Evolutionary conservation across 2,113 vertebrate genomes (phyloP).

Genomic region (Phylloscopus trochilus): DNA sequence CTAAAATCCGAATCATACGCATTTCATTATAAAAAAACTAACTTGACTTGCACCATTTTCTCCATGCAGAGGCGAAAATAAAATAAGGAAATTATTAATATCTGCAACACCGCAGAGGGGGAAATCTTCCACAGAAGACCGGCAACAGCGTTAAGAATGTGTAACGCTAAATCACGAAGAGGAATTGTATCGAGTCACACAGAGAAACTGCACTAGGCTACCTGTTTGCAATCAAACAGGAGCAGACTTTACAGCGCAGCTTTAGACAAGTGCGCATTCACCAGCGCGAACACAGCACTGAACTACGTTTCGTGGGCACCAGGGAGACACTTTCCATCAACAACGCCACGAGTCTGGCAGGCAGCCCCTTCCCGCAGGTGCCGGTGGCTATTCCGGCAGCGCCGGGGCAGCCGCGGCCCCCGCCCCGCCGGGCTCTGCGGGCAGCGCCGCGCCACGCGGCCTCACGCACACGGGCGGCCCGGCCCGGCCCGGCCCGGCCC

Average conservation of each 20-base stretch:
- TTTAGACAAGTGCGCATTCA: fast-evolving
- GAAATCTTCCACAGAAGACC: too few species aligned
- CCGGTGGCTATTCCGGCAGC: background rate
- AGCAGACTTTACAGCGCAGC: background rate
- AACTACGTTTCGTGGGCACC: fast-evolving
- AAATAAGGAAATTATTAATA: background rate
- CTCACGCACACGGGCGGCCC: background rate
- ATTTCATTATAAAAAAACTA: background rate
- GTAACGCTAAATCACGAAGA: fast-evolving
- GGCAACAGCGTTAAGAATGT: background rate
- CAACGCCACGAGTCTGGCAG: fast-evolving
- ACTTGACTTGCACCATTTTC: background rate
- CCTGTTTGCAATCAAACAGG: background rate
- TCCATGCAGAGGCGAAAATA: fast-evolving
- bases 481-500: background rate
- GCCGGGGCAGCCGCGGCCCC: background rate
- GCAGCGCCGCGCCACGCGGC: background rate
- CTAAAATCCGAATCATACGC: fast-evolving
- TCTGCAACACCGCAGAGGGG: too few species aligned
- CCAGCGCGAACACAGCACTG: fast-evolving
- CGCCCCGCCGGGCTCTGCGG: background rate
- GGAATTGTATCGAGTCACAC: fast-evolving
- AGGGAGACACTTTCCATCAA: background rate
- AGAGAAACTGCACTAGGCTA: fast-evolving
- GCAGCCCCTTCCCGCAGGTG: background rate